Evolutionary conservation across 2,113 vertebrate genomes (phyloP).

Genomic region (Bubo blakistoni): DNA sequence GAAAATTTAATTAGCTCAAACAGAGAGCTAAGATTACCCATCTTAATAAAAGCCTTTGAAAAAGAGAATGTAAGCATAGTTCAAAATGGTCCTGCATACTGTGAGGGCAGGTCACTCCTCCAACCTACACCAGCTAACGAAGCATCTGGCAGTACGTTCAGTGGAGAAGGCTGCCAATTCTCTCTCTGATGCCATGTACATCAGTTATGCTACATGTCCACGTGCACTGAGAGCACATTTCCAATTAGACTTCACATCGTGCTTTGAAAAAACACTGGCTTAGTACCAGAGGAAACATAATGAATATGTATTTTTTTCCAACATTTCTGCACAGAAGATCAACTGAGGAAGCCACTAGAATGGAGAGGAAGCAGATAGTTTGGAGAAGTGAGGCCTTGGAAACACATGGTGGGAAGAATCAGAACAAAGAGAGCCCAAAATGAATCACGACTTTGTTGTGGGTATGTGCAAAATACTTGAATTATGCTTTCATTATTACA

Average conservation of each 20-base stretch:
- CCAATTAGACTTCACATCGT: not conserved
- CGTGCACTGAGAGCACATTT: not conserved
- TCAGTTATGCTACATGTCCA: not conserved
- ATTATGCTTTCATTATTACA: not conserved
- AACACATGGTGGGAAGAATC: not conserved
- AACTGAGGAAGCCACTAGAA: not conserved
- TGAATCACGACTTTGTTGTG: not conserved
- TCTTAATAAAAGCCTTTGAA: not conserved
- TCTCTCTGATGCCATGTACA: not conserved
- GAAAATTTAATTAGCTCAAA: not conserved
- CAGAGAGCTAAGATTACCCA: not conserved
- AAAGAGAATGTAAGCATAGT: not conserved
- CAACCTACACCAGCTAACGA: not conserved
- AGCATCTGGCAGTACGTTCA: not conserved
- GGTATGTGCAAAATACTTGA: not conserved
- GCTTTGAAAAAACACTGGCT: constrained; percentile 10
- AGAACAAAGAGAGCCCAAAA: not conserved
- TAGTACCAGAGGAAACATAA: not conserved
- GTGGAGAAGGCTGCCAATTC: not conserved
- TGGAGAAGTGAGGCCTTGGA: not conserved
- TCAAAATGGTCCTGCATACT: not conserved
- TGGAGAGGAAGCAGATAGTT: not conserved
- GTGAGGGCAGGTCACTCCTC: not conserved
- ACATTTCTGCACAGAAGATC: not conserved
- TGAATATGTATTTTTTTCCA: not conserved